phyloP scores from a whole-genome alignment of 92 coral and sea anemone genomes.

The Hydrozoanthus gracilis region DNA sequence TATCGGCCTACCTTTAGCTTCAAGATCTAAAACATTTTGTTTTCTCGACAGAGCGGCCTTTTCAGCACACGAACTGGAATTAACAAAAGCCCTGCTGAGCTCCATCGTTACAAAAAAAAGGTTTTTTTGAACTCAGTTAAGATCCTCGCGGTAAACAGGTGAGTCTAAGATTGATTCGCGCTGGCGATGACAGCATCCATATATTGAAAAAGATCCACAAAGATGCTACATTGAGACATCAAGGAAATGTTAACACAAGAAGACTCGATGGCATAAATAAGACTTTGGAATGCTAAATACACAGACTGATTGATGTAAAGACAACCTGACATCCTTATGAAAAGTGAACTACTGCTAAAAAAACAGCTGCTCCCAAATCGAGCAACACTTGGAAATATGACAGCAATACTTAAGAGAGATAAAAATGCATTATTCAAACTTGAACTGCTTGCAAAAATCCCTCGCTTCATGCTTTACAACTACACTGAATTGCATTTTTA shows the following conservation, averaged over 20 bases:
- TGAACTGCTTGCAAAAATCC: background rate
- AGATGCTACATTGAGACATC: constrained; percentile 73
- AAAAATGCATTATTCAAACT: constrained; percentile 36
- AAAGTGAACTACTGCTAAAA: constrained; percentile 64
- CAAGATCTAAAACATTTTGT: constrained; percentile 13
- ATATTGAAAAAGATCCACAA: constrained; percentile 58
- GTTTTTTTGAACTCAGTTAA: background rate
- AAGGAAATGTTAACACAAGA: constrained; percentile 74
- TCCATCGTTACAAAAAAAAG: constrained; percentile 7
- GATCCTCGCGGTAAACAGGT: constrained; percentile 39
- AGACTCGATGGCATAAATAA: constrained; percentile 68
- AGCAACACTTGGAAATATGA: constrained; percentile 45
- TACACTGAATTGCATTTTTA: background rate
- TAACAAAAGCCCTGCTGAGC: constrained; percentile 16
- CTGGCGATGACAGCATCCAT: constrained; percentile 42
- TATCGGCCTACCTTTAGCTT: constrained; percentile 42
- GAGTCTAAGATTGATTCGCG: constrained; percentile 23
- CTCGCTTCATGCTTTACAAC: background rate
- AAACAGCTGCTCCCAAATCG: constrained; percentile 45
- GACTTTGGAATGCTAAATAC: constrained; percentile 92
- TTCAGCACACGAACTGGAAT: constrained; percentile 24
- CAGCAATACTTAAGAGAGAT: constrained; percentile 27
- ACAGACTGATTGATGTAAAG: constrained; percentile 74
- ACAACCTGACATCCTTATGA: constrained; percentile 80
- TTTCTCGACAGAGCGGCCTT: constrained; percentile 6